Evolutionary conservation across 2,888 invertebrate species (phyloP).

Genomic region (Amphiduros pacificus): DNA sequence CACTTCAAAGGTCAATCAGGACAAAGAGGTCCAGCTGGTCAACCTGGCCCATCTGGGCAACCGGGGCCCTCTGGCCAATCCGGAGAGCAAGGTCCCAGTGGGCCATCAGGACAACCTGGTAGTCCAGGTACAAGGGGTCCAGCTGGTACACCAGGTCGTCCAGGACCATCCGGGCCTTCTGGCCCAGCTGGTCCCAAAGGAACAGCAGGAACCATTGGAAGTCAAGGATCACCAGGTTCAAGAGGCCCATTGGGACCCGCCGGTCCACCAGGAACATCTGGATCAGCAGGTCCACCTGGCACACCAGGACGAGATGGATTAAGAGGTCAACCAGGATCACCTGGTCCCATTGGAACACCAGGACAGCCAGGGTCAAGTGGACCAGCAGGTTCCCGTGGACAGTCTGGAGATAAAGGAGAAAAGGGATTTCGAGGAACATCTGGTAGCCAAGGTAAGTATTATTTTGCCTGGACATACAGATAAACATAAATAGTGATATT

Average conservation of each 20-base stretch:
- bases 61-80: conserved; percentile 8
- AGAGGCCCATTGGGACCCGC: conserved; percentile 16
- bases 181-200: conserved; percentile 19
- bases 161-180: conserved; percentile 24
- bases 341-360: conserved; percentile 10
- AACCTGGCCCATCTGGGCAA: conserved; percentile 33
- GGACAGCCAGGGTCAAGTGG: conserved; percentile 15
- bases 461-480: too few relatives aligned
- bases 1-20: conserved; percentile 8
- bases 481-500: too few relatives aligned
- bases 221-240: conserved; percentile 6
- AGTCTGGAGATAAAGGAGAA: conserved; percentile 1
- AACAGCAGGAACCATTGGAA: conserved; percentile 16
- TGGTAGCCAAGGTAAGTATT: background rate
- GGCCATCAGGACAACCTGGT: conserved; percentile 21
- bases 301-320: background rate
- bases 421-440: conserved; percentile 1
- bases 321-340: conserved; percentile 6
- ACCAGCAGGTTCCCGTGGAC: conserved; percentile 2
- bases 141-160: conserved; percentile 27
- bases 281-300: conserved; percentile 4
- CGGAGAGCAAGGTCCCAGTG: conserved; percentile 19
- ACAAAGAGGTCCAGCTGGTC: conserved; percentile 28
- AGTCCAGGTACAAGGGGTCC: conserved; percentile 19
- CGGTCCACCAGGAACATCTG: background rate